Conservation (phyloP, 2,797 vertebrate species). For the Smutsia temminckii region DNA sequence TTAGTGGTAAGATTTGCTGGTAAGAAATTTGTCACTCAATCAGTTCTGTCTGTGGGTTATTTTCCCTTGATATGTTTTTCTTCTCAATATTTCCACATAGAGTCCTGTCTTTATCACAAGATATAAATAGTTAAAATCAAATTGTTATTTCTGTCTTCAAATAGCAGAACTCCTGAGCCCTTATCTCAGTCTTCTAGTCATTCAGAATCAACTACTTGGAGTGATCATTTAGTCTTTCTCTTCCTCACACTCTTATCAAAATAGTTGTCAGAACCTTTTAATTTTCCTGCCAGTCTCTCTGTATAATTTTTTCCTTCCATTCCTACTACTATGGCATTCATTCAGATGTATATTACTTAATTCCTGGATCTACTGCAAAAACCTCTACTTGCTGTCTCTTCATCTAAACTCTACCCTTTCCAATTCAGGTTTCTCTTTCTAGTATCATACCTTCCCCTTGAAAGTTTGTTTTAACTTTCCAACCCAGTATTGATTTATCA, state of each 20-base stretch:
- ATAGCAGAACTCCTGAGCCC: not conserved
- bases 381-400: not conserved
- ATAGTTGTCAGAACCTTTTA: not conserved
- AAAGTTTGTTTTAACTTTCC: not conserved
- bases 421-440: not conserved
- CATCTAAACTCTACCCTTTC: not conserved
- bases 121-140: not conserved
- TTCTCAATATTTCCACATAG: not conserved
- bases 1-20: not conserved
- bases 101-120: not conserved
- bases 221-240: not conserved
- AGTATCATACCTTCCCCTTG: not conserved
- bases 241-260: not conserved
- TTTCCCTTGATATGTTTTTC: not conserved
- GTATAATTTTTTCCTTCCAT: not conserved
- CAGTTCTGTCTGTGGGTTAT: not conserved
- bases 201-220: not conserved
- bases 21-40: not conserved
- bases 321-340: not conserved
- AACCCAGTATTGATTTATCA: not conserved
- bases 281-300: not conserved
- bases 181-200: not conserved
- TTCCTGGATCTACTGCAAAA: not conserved
- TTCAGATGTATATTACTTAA: not conserved
- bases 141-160: not conserved